phyloP scores from a whole-genome alignment of 2,113 vertebrate species.

The Chionodraco myersi region DNA sequence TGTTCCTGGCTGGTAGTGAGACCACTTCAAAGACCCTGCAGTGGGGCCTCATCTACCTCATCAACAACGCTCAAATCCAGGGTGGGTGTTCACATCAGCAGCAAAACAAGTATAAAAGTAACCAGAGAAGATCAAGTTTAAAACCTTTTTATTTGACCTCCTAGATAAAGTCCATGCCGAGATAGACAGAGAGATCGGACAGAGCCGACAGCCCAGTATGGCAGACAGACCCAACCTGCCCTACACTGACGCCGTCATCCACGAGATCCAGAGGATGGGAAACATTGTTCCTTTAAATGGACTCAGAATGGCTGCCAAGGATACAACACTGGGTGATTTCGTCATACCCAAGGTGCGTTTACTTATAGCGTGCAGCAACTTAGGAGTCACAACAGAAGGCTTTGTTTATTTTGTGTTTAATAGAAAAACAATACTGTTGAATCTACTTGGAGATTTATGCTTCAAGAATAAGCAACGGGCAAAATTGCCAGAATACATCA shows the following conservation, averaged over 20 bases:
- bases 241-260: slow-evolving; percentile 88
- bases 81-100: slow-evolving; percentile 77
- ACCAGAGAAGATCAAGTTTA: background rate
- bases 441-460: too few species aligned
- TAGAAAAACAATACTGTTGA: too few species aligned
- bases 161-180: slow-evolving; percentile 81
- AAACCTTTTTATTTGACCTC: background rate
- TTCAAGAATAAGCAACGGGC: too few species aligned
- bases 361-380: background rate
- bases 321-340: slow-evolving; percentile 79
- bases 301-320: slow-evolving; percentile 74
- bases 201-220: slow-evolving; percentile 73
- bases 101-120: background rate
- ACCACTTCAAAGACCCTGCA: slow-evolving; percentile 91
- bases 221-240: slow-evolving; percentile 84
- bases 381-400: background rate
- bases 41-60: slow-evolving; percentile 91
- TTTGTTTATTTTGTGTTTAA: background rate
- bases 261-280: slow-evolving; percentile 87
- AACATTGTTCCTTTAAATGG: slow-evolving; percentile 85
- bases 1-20: slow-evolving; percentile 93
- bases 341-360: slow-evolving; percentile 85
- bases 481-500: too few species aligned
- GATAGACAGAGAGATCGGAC: slow-evolving; percentile 81
- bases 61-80: slow-evolving; percentile 87